Evolutionary conservation across 2,888 invertebrate species (phyloP), one percentile per base, ranked within the genome.

Genomic region (Flexamia atlantica): DNA sequence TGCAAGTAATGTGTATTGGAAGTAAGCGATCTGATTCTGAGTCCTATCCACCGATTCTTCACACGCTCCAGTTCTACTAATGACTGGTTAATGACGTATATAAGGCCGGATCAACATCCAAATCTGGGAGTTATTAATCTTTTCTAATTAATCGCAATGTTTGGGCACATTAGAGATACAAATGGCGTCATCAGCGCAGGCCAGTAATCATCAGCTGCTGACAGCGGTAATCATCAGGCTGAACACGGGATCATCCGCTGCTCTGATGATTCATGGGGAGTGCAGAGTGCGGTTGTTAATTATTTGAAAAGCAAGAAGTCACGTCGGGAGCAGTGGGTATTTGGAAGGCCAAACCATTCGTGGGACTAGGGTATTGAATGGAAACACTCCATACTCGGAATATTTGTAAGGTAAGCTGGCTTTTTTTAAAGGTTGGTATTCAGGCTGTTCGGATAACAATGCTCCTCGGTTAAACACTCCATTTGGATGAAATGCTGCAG

Each of bases 191-290:
- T 76, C 76, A 76, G 25, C 76, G 9, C 50, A 1, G 42, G 7
- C 76, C 17, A 25, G 50, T 76, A 50, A 76, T 76, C 42, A 76
- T 20, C 46, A 25, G 50, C 70, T 70, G 70, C 70, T 70, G 42
- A 76, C 76, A 50, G 42, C 25, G 23, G 23, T 76, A 76, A 76
- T 76, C 46, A 76, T n/a, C 50, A 76, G 76, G 76, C 50, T 46
- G 50, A 50, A 76, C 76, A 40, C 32, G 17, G 36, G 72, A 36
- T 72, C 68, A 42, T 72, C 42, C 46, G 32, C 68, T 32, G 32
- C 68, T 7, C 68, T 3, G 25, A 32, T 28, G 68, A 68, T 32
- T 68, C 68, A 68, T 57, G 9, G 46, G 14, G 12, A 2, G 57
- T 7, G 53, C 53, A 23, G 57, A 12, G 46, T 46, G 14, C 14